Percentiles rank a stretch among this genome's conserved stretches.
phyloP scores from a whole-genome alignment of 2,797 vertebrate genomes.

The Cichlasoma orientale region DNA sequence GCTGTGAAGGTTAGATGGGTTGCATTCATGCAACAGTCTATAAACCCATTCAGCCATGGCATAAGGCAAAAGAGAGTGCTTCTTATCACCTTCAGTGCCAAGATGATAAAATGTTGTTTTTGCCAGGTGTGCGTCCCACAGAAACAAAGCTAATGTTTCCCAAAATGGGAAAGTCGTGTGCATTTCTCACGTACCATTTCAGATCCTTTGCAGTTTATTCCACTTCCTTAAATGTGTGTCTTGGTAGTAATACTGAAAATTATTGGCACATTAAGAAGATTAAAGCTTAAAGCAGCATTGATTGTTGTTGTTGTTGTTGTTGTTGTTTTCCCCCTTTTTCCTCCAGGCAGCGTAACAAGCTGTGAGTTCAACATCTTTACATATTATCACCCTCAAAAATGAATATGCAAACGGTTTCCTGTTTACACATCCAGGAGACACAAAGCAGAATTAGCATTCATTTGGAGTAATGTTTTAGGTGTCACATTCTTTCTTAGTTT shows the following conservation, averaged over 20 bases:
- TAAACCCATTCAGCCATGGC: conserved; percentile 32
- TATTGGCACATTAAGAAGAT: background rate
- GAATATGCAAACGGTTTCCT: background rate
- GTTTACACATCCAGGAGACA: background rate
- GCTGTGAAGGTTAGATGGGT: conserved; percentile 46
- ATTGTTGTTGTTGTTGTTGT: background rate
- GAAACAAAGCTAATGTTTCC: conserved; percentile 15
- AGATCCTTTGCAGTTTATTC: background rate
- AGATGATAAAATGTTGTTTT: background rate
- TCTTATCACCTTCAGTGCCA: conserved; percentile 2
- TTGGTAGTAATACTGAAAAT: conserved; percentile 1
- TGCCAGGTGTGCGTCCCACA: background rate
- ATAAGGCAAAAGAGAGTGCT: background rate
- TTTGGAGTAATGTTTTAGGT: background rate
- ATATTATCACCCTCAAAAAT: background rate
- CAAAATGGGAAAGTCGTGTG: background rate
- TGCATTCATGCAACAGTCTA: conserved; percentile 8
- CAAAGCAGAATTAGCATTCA: background rate
- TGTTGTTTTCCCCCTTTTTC: background rate
- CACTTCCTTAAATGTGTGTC: background rate
- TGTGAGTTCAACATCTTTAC: background rate
- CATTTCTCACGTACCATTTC: background rate
- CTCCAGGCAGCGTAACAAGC: background rate
- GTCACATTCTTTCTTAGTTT: conserved; percentile 1
- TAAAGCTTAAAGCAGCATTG: background rate